Base-by-base conservation (phyloP, 2,113 vertebrate species). In the Anoura caudifer region DNA sequence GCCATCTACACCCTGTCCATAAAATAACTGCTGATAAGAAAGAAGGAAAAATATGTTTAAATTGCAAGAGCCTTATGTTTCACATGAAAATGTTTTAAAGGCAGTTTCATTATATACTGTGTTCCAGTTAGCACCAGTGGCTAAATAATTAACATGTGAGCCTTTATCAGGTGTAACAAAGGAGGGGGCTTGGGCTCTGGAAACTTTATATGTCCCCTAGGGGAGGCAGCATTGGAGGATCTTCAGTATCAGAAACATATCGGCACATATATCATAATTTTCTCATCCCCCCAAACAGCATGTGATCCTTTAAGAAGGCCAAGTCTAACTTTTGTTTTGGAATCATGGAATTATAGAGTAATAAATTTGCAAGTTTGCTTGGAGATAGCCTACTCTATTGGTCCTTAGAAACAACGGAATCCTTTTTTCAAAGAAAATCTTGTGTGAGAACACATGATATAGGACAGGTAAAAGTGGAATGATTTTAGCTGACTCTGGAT, bases 1-100 rank as follows among this genome's bases (percentile, higher is more conserved):
- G 52, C 85, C 0, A 7, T 80, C 97, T 98, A 97, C 98, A 79
- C 98, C 97, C 90, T 96, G 73, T 98, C 94, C 76, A 16, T 97
- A 98, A 97, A 94, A 94, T 96, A 98, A 97, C 96, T 96, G 87
- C 96, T 98, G 98, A 97, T 98, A 97, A 95, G 97, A 98, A 98
- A 98, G 91, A 97, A 97, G 92, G 91, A 96, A 98, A 94, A 95
- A 97, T 82, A 88, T 50, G 43, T 98, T 98, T 97, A 95, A 97
- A 98, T 97, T 96, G 88, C 96, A 98, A 98, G 95, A 87, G 95
- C 96, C 94, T 85, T 97, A 45, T 92, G 92, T 91, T 97, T 95
- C 59, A 54, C 20, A 45, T 81, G 11, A 92, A 97, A 98, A 97
- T 56, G 17, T 96, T 75, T 95, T 91, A 85, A 83, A 89, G 89